A percentile compares a stretch with the other conserved stretches of the same genome.
Conservation (phyloP, 2,888 invertebrate genomes). For the Ditylenchus weischeri region DNA sequence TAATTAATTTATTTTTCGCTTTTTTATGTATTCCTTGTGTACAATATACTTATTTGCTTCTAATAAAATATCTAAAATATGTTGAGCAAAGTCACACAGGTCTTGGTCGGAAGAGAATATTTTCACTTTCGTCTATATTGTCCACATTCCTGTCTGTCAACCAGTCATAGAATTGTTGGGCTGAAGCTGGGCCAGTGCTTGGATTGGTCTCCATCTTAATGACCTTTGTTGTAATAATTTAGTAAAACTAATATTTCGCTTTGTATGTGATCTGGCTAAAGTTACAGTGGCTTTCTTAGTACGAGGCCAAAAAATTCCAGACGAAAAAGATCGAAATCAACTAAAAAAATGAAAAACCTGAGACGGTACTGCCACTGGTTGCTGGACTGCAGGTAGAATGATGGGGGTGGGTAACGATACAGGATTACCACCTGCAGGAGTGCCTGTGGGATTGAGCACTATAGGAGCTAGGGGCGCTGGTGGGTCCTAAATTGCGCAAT, state of each 20-base stretch:
- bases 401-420: not conserved
- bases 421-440: not conserved
- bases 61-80: too few species aligned
- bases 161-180: slow-evolving; percentile 32
- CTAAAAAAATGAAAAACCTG: too few species aligned
- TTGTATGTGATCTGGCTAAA: too few species aligned
- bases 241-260: too few species aligned
- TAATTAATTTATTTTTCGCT: too few species aligned
- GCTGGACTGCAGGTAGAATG: slow-evolving; percentile 1
- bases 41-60: too few species aligned
- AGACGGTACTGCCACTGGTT: not conserved
- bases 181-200: slow-evolving; percentile 12
- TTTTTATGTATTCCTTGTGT: too few species aligned
- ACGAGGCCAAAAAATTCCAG: too few species aligned
- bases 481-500: not conserved
- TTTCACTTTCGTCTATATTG: slow-evolving; percentile 23
- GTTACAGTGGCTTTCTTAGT: too few species aligned
- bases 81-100: slow-evolving; percentile 9
- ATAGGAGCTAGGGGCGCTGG: not conserved
- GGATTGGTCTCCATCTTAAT: not conserved
- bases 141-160: slow-evolving; percentile 28
- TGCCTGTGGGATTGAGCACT: not conserved
- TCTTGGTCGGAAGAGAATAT: slow-evolving; percentile 22
- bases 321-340: too few species aligned
- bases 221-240: too few species aligned